Evolutionary conservation across 92 coral and sea anemone species (phyloP), one percentile per base, ranked within the genome.

Genomic region (Zoanthus gigantus): DNA sequence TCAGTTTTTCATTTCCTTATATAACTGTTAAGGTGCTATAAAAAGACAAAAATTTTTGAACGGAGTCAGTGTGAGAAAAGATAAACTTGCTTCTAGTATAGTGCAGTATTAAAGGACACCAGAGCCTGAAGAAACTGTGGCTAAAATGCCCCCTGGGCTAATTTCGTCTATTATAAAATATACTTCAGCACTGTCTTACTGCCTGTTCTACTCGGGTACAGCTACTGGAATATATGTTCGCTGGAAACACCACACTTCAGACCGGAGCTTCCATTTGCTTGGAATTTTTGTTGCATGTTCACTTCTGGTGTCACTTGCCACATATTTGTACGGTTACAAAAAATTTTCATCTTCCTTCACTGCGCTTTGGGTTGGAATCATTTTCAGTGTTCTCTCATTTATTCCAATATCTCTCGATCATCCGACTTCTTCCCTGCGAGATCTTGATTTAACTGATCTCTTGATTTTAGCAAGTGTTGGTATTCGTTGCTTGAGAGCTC

Each of bases 331-430:
- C 82, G 97, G 96, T 32, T 95, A 95, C 88, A 89, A 71, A 79
- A 95, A 95, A 13, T 94, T 97, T 80, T 95, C 94, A 7, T 63
- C 85, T 58, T 95, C 92, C 76, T 95, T 94, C 32, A 83, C 91
- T 28, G 79, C 96, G 61, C 90, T 97, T 37, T 97, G 99, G 99
- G 89, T 97, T 85, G 99, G 99, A 34, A 89, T 97, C 18, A 86
- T 95, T 28, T 97, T 92, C 92, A 97, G 99, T 76, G 99, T 97
- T 0, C 72, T 97, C 30, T 91, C 99, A 47, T 97, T 97, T 90
- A 97, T 98, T 10, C 96, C 95, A 57, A 96, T 97, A 32, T 97
- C 99, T 6, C 94, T 93, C 57, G 99, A 97, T 56, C 99, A 97
- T 77, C 79, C 90, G 68, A 89, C 94, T 66, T 95, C 92, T 57